A percentile compares a stretch with the other conserved stretches of the same genome.
Evolutionary conservation across 2,888 invertebrate genomes (phyloP).

Genomic region (Pharmacophagus antenor): DNA sequence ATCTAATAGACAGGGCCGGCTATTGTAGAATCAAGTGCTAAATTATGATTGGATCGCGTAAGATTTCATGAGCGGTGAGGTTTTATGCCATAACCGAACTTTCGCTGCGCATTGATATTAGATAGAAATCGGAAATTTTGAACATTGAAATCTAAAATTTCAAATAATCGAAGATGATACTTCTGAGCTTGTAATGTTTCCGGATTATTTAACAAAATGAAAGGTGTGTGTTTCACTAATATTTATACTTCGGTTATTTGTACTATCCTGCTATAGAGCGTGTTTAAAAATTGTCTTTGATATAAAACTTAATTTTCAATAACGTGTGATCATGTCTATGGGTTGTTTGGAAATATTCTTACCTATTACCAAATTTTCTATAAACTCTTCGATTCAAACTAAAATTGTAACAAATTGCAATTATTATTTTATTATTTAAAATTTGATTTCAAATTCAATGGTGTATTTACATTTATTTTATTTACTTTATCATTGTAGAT

Average conservation of each 20-base stretch:
- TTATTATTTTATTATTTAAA: no score
- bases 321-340: no score
- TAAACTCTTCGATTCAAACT: no score
- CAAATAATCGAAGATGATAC: conserved; percentile 42
- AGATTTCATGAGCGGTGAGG: conserved; percentile 58
- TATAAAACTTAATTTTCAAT: no score
- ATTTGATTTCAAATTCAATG: no score
- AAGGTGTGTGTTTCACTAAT: no score
- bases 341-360: no score
- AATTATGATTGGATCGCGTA: conserved; percentile 64
- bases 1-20: conserved; percentile 59
- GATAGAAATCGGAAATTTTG: conserved; percentile 60
- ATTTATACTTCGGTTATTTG: no score
- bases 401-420: no score
- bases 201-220: neutral
- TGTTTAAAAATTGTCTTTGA: no score
- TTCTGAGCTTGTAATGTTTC: neutral
- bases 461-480: neutral
- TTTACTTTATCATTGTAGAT: conserved; percentile 1
- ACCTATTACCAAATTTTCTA: no score
- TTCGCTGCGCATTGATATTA: conserved; percentile 42
- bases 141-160: conserved; percentile 64
- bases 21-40: conserved; percentile 66
- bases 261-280: no score
- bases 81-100: conserved; percentile 43